These are phyloP conservation scores for Phoenoteleia sp. DNA, from an alignment of 2,888 invertebrate genomes.

Conservation along the genomic window DNA sequence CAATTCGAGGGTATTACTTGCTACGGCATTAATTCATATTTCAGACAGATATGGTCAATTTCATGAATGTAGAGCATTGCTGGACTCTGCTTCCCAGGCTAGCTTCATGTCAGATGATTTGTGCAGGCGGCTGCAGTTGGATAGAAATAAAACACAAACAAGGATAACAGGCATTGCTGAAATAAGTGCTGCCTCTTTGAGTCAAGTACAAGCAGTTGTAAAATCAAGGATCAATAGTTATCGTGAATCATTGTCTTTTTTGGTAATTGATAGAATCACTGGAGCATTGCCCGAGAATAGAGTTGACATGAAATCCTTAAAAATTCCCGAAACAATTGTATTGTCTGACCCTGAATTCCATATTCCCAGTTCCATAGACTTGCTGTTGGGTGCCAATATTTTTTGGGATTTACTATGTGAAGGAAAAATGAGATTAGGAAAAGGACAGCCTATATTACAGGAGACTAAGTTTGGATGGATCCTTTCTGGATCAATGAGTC, in stretches of 20 bases:
- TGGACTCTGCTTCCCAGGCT: neutral
- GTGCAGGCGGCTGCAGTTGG: neutral
- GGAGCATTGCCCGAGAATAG: neutral
- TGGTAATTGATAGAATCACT: neutral
- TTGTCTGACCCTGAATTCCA: neutral
- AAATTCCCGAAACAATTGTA: neutral
- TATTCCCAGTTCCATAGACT: neutral
- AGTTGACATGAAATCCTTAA: neutral
- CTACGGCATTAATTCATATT: too few relatives aligned
- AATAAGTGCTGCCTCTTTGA: neutral
- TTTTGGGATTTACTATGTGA: slow-evolving; percentile 41
- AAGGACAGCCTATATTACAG: slow-evolving; percentile 32
- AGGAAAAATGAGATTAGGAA: slow-evolving; percentile 30
- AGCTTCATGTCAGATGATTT: neutral
- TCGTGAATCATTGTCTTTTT: neutral
- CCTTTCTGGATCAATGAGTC: slow-evolving; percentile 38
- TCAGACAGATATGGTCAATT: too few relatives aligned
- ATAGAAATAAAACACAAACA: neutral
- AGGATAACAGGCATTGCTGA: neutral
- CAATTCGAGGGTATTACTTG: too few relatives aligned
- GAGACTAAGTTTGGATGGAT: slow-evolving; percentile 74
- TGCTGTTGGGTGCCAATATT: neutral
- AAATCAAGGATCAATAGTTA: neutral
- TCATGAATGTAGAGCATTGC: neutral
- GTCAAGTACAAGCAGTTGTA: neutral